These are phyloP conservation scores for Chlorospingus semifuscus DNA, from an alignment of 2,797 vertebrate genomes.

Conservation along the genomic window DNA sequence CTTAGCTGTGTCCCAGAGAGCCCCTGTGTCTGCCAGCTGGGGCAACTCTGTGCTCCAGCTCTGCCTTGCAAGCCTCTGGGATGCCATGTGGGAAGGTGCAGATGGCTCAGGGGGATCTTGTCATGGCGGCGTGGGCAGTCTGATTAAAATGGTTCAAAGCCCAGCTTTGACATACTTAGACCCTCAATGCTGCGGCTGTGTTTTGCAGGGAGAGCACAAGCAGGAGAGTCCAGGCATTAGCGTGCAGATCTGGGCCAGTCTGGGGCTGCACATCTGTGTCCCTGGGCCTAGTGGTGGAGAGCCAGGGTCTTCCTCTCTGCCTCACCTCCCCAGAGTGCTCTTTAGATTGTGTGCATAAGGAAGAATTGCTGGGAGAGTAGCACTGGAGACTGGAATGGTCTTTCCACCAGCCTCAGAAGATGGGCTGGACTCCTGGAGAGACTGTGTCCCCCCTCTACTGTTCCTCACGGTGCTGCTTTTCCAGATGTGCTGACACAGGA, in stretches of 20 bases:
- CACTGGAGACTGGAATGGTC: not conserved
- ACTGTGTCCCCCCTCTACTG: fast-evolving
- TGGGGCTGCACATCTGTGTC: not conserved
- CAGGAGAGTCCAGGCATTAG: not conserved
- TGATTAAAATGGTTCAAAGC: not conserved
- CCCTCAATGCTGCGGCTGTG: fast-evolving
- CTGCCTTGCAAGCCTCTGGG: not conserved
- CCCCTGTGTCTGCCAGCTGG: not conserved
- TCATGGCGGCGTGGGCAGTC: fast-evolving
- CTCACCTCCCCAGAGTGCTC: not conserved
- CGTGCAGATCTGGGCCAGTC: fast-evolving
- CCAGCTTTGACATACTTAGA: not conserved
- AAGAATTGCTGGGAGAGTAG: not conserved
- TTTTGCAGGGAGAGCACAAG: not conserved
- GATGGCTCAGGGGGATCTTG: not conserved
- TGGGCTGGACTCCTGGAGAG: not conserved
- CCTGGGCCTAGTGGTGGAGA: not conserved
- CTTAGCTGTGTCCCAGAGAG: not conserved
- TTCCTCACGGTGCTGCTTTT: not conserved
- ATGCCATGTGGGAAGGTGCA: not conserved
- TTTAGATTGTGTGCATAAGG: not conserved
- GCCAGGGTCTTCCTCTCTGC: not conserved
- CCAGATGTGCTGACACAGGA: not conserved
- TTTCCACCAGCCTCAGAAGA: not conserved
- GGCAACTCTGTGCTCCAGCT: not conserved